These are phyloP conservation scores for Lymantria dispar DNA, from an alignment of 2,888 invertebrate species.

Conservation along the genomic window DNA sequence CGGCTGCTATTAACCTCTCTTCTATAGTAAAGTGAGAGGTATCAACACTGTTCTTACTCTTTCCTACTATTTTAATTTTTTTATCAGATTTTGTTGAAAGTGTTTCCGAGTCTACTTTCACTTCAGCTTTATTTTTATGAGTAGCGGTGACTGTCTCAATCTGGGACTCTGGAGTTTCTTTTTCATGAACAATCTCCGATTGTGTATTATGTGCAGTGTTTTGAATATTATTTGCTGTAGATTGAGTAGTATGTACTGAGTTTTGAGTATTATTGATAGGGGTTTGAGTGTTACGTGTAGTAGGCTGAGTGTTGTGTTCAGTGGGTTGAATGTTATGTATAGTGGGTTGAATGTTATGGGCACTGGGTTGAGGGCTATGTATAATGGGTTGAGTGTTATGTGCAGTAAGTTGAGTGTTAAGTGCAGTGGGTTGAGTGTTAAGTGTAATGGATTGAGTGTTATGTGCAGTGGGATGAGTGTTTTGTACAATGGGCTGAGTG, in stretches of 20 bases:
- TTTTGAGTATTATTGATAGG: background rate
- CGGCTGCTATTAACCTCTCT: slow-evolving; percentile 69
- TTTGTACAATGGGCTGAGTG: slow-evolving; percentile 7
- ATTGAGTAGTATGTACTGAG: background rate
- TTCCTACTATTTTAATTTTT: slow-evolving; percentile 15
- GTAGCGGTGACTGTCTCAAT: background rate
- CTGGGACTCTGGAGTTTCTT: background rate
- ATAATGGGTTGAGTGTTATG: background rate
- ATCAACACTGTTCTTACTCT: slow-evolving; percentile 34
- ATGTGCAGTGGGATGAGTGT: slow-evolving; percentile 4
- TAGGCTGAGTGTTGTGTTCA: background rate
- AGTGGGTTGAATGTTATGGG: background rate
- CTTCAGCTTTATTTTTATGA: background rate
- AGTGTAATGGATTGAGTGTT: slow-evolving; percentile 2
- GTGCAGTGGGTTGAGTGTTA: background rate
- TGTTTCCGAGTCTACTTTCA: background rate
- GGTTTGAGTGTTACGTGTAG: background rate
- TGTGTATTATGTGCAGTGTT: background rate
- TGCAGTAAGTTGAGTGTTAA: background rate
- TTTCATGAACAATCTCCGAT: background rate
- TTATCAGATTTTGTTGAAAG: background rate
- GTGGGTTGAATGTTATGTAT: background rate
- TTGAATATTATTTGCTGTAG: background rate
- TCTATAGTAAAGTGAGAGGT: slow-evolving; percentile 61
- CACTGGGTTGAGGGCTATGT: background rate